Conservation (phyloP, 2,888 invertebrate genomes). For the Drosophila meridiana region DNA sequence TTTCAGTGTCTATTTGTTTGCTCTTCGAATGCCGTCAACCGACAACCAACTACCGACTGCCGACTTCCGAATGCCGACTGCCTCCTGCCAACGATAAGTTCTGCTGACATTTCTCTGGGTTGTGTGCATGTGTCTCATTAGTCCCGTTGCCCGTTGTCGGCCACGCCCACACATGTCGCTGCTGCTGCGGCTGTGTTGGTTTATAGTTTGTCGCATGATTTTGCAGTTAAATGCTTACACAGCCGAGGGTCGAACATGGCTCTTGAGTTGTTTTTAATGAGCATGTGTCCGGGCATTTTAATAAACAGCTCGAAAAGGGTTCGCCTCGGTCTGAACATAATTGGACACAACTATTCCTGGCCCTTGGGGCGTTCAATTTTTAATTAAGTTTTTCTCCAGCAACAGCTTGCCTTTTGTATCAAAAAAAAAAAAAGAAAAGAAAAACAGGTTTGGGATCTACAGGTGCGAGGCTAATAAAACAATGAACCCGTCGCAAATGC, state of each 20-base stretch:
- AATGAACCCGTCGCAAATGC: slow-evolving; percentile 45
- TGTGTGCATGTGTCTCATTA: slow-evolving; percentile 65
- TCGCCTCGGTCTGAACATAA: slow-evolving; percentile 27
- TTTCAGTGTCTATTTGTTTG: slow-evolving; percentile 75
- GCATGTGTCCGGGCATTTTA: slow-evolving; percentile 60
- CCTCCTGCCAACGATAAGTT: slow-evolving; percentile 50
- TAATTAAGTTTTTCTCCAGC: slow-evolving; percentile 41
- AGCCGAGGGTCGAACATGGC: slow-evolving; percentile 59
- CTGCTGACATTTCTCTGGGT: slow-evolving; percentile 17
- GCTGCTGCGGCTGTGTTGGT: slow-evolving; percentile 56
- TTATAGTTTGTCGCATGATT: slow-evolving; percentile 80
- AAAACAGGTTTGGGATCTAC: neutral
- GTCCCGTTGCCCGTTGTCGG: slow-evolving; percentile 61
- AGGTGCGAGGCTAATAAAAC: slow-evolving; percentile 45
- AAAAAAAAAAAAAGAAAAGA: neutral
- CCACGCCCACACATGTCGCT: slow-evolving; percentile 47
- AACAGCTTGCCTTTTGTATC: slow-evolving; percentile 1
- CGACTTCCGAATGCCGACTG: neutral
- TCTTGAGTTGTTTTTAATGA: slow-evolving; percentile 78
- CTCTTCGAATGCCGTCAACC: slow-evolving; percentile 57
- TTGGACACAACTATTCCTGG: slow-evolving; percentile 38
- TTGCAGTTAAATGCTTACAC: slow-evolving; percentile 79
- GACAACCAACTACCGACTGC: slow-evolving; percentile 45
- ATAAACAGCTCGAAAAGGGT: slow-evolving; percentile 49
- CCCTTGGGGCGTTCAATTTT: slow-evolving; percentile 32